Percentiles rank a stretch among this genome's conserved stretches.
Conservation (phyloP, 1,140 invertebrate species). For the Drosophila varians region DNA sequence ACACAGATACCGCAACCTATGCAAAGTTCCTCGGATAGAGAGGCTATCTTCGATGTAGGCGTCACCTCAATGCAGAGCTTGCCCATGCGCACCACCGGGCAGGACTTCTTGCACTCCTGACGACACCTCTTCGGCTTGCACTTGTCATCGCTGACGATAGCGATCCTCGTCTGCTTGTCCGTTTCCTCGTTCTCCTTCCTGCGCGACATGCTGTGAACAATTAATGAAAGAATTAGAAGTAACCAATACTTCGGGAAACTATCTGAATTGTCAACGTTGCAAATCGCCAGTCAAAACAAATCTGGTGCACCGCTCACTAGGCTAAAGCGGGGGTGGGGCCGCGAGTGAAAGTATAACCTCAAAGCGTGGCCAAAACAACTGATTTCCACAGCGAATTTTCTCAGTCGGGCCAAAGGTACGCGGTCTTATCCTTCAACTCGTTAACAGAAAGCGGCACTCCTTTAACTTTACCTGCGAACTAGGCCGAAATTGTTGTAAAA, state of each 20-base stretch:
- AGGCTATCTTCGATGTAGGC: slow-evolving; percentile 98
- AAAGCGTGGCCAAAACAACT: slow-evolving; percentile 50
- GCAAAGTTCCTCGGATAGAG: slow-evolving; percentile 99
- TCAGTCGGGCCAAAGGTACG: background rate
- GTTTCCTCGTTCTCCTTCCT: slow-evolving; percentile 91
- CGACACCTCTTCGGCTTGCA: slow-evolving; percentile 99
- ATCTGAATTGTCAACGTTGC: slow-evolving; percentile 67
- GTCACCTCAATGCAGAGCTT: slow-evolving; percentile 99
- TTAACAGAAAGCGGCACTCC: background rate
- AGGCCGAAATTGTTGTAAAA: slow-evolving; percentile 72
- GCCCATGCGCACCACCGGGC: slow-evolving; percentile 99
- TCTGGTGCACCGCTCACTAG: slow-evolving; percentile 42
- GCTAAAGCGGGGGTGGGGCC: slow-evolving; percentile 14
- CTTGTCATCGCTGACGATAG: slow-evolving; percentile 98
- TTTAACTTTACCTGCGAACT: slow-evolving; percentile 68
- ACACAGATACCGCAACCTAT: slow-evolving; percentile 99
- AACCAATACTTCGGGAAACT: slow-evolving; percentile 6
- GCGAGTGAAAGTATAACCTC: slow-evolving; percentile 78
- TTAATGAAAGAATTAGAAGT: background rate
- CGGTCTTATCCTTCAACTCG: background rate
- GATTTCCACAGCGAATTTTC: slow-evolving; percentile 16
- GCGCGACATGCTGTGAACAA: slow-evolving; percentile 87
- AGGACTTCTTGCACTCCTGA: slow-evolving; percentile 99
- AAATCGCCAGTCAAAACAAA: slow-evolving; percentile 71
- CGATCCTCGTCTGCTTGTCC: slow-evolving; percentile 97